phyloP scores from a whole-genome alignment of 1,140 invertebrate species.

The Latrodectus geometricus region DNA sequence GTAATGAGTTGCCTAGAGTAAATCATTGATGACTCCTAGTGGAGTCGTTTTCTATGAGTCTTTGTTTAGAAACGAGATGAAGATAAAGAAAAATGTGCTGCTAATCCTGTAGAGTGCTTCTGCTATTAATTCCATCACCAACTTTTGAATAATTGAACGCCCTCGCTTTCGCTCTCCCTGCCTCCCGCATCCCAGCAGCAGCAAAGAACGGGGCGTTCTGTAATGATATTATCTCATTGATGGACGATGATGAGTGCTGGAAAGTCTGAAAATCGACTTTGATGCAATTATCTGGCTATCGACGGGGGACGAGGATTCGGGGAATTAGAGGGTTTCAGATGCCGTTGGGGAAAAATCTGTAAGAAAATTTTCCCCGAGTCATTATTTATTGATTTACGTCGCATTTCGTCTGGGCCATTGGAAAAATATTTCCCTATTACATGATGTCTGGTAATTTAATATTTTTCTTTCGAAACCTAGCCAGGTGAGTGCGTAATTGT shows the following conservation, averaged over 20 bases:
- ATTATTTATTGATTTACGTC: slow-evolving; percentile 40
- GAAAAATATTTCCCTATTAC: not conserved
- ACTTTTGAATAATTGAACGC: slow-evolving; percentile 50
- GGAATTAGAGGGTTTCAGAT: not conserved
- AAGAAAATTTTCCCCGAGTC: slow-evolving; percentile 15
- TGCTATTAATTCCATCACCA: slow-evolving; percentile 50
- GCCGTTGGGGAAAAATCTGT: slow-evolving; percentile 42
- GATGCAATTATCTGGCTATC: slow-evolving; percentile 49
- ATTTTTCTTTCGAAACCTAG: not conserved
- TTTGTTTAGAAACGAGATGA: slow-evolving; percentile 8
- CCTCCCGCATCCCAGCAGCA: not conserved
- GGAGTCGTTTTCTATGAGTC: slow-evolving; percentile 6
- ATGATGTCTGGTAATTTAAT: not conserved
- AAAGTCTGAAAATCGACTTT: slow-evolving; percentile 41
- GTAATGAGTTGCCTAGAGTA: not conserved
- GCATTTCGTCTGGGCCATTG: slow-evolving; percentile 1
- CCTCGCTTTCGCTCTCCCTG: not conserved
- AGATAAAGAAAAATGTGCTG: not conserved
- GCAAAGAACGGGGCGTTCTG: not conserved
- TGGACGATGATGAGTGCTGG: slow-evolving; percentile 36
- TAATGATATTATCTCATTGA: slow-evolving; percentile 53
- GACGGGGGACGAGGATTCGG: slow-evolving; percentile 1
- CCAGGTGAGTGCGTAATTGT: not conserved
- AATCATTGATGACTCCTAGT: slow-evolving; percentile 31
- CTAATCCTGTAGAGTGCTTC: slow-evolving; percentile 39